Evolutionary conservation across 53 echinoderm and acorn worm species (phyloP).

Genomic region (Hippasteria phrygiana): DNA sequence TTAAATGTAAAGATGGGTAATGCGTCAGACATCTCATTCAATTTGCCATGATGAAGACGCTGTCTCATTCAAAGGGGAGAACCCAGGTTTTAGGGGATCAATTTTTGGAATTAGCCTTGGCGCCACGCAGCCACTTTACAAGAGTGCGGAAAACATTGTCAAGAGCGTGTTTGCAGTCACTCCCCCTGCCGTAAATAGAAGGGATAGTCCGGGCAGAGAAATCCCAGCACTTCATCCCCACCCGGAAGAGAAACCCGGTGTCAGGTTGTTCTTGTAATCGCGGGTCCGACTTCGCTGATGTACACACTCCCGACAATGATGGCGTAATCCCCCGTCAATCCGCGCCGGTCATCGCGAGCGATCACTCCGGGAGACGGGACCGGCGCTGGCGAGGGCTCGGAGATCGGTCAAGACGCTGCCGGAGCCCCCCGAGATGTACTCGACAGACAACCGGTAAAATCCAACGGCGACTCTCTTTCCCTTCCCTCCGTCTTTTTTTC

Average conservation of each 20-base stretch:
- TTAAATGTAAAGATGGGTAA: too few relatives aligned
- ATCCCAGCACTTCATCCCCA: neutral
- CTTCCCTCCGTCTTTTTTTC: neutral
- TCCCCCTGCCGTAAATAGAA: conserved; percentile 31
- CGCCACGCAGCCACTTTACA: neutral
- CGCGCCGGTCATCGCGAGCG: conserved; percentile 6
- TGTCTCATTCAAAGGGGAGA: neutral
- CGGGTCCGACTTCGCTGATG: neutral
- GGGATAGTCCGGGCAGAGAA: conserved; percentile 42
- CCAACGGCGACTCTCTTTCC: neutral
- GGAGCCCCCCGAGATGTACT: neutral
- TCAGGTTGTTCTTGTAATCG: neutral
- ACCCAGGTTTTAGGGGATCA: neutral
- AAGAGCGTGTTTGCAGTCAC: conserved; percentile 29
- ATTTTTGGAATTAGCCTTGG: conserved; percentile 26
- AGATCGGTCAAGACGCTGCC: neutral
- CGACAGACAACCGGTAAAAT: neutral
- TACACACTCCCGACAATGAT: neutral
- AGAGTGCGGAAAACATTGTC: neutral
- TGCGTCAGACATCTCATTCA: neutral
- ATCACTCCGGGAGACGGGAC: conserved; percentile 14
- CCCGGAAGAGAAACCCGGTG: neutral
- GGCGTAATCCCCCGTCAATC: conserved; percentile 55
- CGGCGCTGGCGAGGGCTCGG: neutral
- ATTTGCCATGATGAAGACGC: neutral